phyloP scores from a whole-genome alignment of 2,888 invertebrate species.

The Drosophila imparisetae region DNA sequence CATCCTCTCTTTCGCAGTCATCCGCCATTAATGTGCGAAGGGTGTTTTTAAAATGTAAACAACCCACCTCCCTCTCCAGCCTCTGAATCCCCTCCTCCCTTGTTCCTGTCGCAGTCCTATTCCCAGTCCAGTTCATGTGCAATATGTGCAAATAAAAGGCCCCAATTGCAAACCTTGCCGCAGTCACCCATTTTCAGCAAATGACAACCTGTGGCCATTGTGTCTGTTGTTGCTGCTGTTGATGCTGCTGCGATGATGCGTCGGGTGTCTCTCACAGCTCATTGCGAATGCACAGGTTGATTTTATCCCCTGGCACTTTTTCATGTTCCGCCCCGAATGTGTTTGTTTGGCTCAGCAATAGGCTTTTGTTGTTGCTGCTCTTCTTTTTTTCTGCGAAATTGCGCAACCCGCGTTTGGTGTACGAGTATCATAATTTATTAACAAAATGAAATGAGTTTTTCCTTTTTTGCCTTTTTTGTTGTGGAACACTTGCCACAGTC shows the following conservation, averaged over 20 bases:
- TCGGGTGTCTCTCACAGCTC: constrained; percentile 67
- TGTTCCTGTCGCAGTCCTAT: neutral
- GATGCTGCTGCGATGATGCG: constrained; percentile 44
- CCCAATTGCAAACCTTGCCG: constrained; percentile 55
- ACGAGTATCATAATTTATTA: constrained; percentile 79
- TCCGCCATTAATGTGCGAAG: constrained; percentile 66
- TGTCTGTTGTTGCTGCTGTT: neutral
- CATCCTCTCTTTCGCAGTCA: neutral
- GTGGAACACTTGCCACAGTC: constrained; percentile 29
- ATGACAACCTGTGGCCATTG: constrained; percentile 63
- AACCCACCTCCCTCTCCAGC: constrained; percentile 21
- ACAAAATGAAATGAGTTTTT: constrained; percentile 74
- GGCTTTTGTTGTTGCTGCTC: constrained; percentile 45
- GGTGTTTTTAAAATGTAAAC: constrained; percentile 71
- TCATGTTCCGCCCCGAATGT: constrained; percentile 44
- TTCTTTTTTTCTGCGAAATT: constrained; percentile 57
- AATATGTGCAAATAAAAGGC: constrained; percentile 62
- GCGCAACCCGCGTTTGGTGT: constrained; percentile 63
- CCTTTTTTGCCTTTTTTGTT: constrained; percentile 19
- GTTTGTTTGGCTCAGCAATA: constrained; percentile 34
- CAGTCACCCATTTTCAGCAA: constrained; percentile 51
- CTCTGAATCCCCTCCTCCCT: too few species aligned
- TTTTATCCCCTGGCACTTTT: constrained; percentile 77
- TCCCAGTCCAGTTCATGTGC: constrained; percentile 33
- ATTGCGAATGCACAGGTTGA: constrained; percentile 81